These are phyloP conservation scores for Grallaria varia DNA, from an alignment of 2,113 vertebrate species.

Conservation along the genomic window DNA sequence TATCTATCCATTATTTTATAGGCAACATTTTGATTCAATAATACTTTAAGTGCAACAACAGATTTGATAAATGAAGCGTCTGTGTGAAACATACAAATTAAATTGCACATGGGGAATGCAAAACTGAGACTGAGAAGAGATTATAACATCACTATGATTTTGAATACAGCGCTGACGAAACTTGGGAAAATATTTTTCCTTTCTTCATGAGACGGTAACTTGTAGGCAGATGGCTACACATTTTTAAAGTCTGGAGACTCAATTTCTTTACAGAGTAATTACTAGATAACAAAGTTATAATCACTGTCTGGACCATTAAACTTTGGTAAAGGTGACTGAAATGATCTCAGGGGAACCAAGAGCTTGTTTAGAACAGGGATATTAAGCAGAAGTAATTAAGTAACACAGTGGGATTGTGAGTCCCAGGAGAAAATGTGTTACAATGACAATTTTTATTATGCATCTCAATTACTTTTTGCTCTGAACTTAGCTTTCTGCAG, in stretches of 20 bases:
- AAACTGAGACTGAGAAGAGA: not conserved
- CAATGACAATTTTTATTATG: not conserved
- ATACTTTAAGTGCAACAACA: not conserved
- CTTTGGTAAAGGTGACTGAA: constrained; percentile 48
- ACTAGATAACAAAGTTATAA: constrained; percentile 18
- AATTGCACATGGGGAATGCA: not conserved
- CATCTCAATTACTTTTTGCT: not conserved
- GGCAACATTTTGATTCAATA: not conserved
- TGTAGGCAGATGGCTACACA: not conserved
- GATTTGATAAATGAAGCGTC: not conserved
- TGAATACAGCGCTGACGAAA: accelerated
- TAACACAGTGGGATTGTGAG: not conserved
- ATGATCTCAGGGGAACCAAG: not conserved
- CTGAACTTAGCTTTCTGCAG: not conserved
- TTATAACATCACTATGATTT: not conserved
- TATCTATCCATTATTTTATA: not conserved
- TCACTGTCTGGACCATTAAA: constrained; percentile 11
- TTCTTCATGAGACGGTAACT: not conserved
- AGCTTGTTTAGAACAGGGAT: not conserved
- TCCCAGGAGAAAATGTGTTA: not conserved
- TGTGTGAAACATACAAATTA: not conserved
- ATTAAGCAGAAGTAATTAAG: constrained; percentile 25
- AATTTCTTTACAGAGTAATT: constrained; percentile 16
- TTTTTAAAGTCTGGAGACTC: not conserved
- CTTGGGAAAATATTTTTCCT: not conserved